Conservation (phyloP, 2,113 vertebrate genomes). For the Ivindomyrus marchei region DNA sequence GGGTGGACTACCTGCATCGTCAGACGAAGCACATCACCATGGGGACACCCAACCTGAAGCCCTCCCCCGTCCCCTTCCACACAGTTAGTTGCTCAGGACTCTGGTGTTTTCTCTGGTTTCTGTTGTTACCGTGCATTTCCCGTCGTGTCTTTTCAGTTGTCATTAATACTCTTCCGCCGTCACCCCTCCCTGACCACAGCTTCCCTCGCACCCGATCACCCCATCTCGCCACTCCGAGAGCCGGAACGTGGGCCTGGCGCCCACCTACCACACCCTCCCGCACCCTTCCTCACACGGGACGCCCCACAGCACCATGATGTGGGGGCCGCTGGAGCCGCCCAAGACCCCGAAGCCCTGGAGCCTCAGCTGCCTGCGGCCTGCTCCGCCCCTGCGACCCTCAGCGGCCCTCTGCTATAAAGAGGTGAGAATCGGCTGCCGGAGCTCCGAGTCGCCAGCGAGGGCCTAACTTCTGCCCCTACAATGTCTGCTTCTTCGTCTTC, state of each 20-base stretch:
- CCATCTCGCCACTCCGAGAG: slow-evolving; percentile 90
- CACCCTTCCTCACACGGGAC: slow-evolving; percentile 89
- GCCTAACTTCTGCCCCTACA: too few species aligned
- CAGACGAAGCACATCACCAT: slow-evolving; percentile 82
- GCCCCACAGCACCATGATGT: slow-evolving; percentile 87
- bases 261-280: slow-evolving; percentile 92
- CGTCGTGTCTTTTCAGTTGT: neutral
- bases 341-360: slow-evolving; percentile 98
- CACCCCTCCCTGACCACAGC: slow-evolving; percentile 53
- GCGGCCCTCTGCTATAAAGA: slow-evolving; percentile 98
- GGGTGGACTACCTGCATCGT: slow-evolving; percentile 87
- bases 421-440: slow-evolving; percentile 53
- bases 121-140: neutral
- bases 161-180: neutral
- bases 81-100: slow-evolving; percentile 66
- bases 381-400: slow-evolving; percentile 84
- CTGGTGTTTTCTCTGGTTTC: neutral
- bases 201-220: slow-evolving; percentile 88
- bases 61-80: slow-evolving; percentile 89
- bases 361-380: slow-evolving; percentile 90
- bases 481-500: neutral
- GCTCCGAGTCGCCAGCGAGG: neutral
- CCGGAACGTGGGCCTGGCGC: slow-evolving; percentile 78
- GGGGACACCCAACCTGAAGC: slow-evolving; percentile 78
- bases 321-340: slow-evolving; percentile 92